Evolutionary conservation across 1,140 invertebrate genomes (phyloP), one percentile per base, ranked within the genome.

Genomic region (Augochlora pura): DNA sequence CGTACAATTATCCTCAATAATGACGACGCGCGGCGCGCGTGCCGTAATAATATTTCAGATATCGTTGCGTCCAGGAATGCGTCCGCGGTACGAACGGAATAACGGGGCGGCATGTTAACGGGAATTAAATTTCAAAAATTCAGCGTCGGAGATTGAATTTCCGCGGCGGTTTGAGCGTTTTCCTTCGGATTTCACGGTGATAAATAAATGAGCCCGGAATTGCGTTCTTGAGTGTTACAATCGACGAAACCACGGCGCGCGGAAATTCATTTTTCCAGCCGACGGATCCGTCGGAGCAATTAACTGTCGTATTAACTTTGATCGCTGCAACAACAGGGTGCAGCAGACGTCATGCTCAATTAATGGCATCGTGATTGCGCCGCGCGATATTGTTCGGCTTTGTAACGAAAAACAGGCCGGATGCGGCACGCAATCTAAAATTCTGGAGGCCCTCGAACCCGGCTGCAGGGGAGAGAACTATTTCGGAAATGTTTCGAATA

Each of bases 81-180:
- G 21, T 32, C 32, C 21, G 7, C 10, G 42, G 42, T 12, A 46
- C 9, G 42, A 49, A 65, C 46, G 27, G 57, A 25, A 39, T 59
- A 65, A 27, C 38, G 18, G 42, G 16, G 38, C 4, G 5, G 7
- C 32, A 23, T 59, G 57, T 59, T 76, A 68, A 46, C 38, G 25
- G 8, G 21, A 76, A 76, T 76, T 59, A 39, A 76, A 75, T 75
- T 59, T 75, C 63, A 75, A 75, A 75, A 66, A 75, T 75, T 66
- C 73, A 75, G 59, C 9, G 63, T 16, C 7, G 23, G 49, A 12
- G 21, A 18, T 42, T 27, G 49, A 21, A 75, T 25, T 66, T 67
- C 27, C 9, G 16, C 16, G 18, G 49, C 18, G 38, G 14, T 16
- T 25, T 16, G 42, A 18, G 16, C 49, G 21, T 18, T 21, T 23